Conservation (phyloP, 2,113 vertebrate species). For the Aleadryas rufinucha region DNA sequence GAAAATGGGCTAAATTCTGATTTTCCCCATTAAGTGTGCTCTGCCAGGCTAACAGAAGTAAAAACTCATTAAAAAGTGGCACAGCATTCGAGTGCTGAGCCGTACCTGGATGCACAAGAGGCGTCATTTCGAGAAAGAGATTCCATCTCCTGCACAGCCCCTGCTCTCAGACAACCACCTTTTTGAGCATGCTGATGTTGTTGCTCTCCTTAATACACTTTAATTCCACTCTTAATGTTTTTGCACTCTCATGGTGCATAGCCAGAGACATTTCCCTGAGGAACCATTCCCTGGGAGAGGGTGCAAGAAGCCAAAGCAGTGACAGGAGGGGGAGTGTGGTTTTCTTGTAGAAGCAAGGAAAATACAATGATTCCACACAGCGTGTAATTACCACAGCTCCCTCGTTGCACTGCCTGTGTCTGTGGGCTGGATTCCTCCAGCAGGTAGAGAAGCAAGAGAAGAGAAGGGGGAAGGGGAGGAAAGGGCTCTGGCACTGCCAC, state of each 20-base stretch:
- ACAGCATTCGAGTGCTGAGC: neutral
- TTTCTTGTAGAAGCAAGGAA: neutral
- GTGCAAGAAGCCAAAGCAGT: neutral
- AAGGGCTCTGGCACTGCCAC: neutral
- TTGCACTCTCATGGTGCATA: neutral
- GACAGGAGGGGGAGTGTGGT: neutral
- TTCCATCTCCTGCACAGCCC: neutral
- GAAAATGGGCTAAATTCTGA: neutral
- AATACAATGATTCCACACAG: neutral
- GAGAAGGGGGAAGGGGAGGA: neutral
- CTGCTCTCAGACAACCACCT: neutral
- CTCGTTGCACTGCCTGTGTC: rapidly evolving
- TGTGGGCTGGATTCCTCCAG: neutral
- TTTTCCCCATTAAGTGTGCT: neutral
- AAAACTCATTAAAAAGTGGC: neutral
- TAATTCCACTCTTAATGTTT: neutral
- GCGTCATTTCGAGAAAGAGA: neutral
- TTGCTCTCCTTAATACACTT: neutral
- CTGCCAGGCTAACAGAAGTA: neutral
- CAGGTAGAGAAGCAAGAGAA: neutral
- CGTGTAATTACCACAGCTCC: neutral
- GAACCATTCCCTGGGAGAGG: neutral
- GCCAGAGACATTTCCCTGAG: neutral
- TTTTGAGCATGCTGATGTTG: neutral
- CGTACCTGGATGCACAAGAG: neutral